Base-by-base conservation (phyloP, 2,797 vertebrate species). In the Clarias laeviceps region DNA sequence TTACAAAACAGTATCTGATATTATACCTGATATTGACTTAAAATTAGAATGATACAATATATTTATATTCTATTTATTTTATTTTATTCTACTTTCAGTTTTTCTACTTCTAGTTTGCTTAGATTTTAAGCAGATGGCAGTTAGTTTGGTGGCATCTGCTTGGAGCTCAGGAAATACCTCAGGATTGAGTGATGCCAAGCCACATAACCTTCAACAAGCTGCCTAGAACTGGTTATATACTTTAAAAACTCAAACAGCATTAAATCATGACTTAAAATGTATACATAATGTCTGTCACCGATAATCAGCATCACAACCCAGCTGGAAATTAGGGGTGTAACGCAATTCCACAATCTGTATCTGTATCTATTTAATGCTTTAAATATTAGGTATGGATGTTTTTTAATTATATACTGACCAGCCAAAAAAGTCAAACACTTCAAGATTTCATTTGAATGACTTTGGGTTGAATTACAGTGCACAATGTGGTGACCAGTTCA, bases 101-200 rank as follows among this genome's bases (percentile, higher is more conserved):
- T 32, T 11, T 0, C 45, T 45, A 45, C 45, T 45, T 45, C 45
- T 45, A 45, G 45, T 45, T 45, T 2, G 45, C 27, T 57, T 56
- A 0, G 7, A 20, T 57, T 56, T 57, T 20, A 56, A 57, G n/a
- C 50, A 76, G n/a, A 76, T 56, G 73, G n/a, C 73, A 57, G 17
- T 76, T 76, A 56, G 73, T 32, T 32, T 32, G 50, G 73, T 76
- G 73, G 50, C 4, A 29, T 76, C 73, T 76, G 50, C 54, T 56
- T 22, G 73, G 17, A 57, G 50, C 54, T 56, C 27, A 22, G 34
- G 40, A 64, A 79, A 79, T 61, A 37, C 56, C 56, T 15, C 32
- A 62, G 34, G 15, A 79, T 34, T 7, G 20, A 76, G 54, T 76
- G 54, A 54, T 57, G 73, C 73, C 73, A 76, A 76, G 4, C 54